Conservation (phyloP, 2,797 vertebrate genomes). For the Oreochromis mossambicus region DNA sequence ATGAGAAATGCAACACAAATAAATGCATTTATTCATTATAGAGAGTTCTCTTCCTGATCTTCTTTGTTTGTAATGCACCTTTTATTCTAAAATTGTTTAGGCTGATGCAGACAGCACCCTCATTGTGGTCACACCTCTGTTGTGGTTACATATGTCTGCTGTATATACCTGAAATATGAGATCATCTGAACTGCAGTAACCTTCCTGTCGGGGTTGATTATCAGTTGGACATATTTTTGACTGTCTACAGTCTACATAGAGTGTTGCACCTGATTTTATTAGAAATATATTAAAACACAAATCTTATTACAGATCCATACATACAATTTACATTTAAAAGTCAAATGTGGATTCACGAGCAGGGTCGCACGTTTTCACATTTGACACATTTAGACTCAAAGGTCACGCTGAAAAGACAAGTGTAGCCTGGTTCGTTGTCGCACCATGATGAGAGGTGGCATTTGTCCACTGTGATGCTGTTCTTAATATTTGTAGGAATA, state of each 20-base stretch:
- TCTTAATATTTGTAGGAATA: conserved; percentile 52
- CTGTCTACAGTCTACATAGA: background rate
- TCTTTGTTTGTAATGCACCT: background rate
- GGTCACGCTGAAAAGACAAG: conserved; percentile 43
- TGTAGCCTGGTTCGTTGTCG: background rate
- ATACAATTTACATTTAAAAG: background rate
- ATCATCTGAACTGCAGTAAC: background rate
- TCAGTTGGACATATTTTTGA: background rate
- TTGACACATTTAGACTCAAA: conserved; percentile 29
- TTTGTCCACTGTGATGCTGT: conserved; percentile 33
- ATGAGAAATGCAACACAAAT: conserved; percentile 3
- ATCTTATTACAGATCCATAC: background rate
- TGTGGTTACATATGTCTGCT: background rate
- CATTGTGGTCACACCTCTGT: background rate
- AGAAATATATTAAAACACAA: background rate
- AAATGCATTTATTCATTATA: background rate
- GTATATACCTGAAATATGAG: background rate
- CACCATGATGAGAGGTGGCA: conserved; percentile 30
- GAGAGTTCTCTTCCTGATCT: background rate
- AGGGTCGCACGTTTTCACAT: background rate
- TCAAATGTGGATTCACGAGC: background rate
- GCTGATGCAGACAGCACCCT: background rate
- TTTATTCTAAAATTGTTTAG: background rate
- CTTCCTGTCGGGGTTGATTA: background rate
- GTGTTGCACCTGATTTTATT: background rate